Evolutionary conservation across 1,140 invertebrate species (phyloP), one percentile per base, ranked within the genome.

Genomic region (Drosophila nebulosa): DNA sequence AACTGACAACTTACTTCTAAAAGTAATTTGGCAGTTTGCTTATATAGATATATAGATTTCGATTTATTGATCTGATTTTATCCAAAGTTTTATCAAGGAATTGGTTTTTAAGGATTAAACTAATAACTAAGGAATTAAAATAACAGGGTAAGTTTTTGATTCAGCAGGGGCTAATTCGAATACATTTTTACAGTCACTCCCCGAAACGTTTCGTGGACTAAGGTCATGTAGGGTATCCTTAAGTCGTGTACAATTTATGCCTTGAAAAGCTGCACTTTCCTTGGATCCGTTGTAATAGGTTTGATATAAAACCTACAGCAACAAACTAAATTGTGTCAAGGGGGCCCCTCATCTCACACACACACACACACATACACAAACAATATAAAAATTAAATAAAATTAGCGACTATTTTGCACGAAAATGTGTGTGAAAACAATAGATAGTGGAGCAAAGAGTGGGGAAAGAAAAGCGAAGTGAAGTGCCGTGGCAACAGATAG

Each of bases 371-470:
- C 39, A 46, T 9, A 42, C 6, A 76, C 80, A 78, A 66, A 68
- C 67, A 79, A 78, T 72, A 59, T 58, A 86, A 86, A 86, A 86
- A 86, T 86, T 86, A 88, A 83, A 88, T 88, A 57, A 86, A 86
- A 86, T 86, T 86, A 81, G 83, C 78, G 83, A 88, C 70, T 68
- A 75, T 75, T 85, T 88, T 86, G 74, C 78, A 85, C 81, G 62
- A 72, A 80, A 86, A 67, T 78, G 32, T 61, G 24, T 46, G 39
- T 57, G 63, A 66, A 72, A 66, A 72, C 58, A 68, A 79, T 56
- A 58, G 58, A 59, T 46, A 42, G 39, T 12, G 30, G 30, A 32
- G 30, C 30, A 32, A 27, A 27, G 26, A 7, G 14, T n/a, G 14
- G 36, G 14, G 4, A 39, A 39, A 39, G 5, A 42, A 42, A 42